Conservation (phyloP, 2,113 vertebrate species). For the Protomyctophum bolini region DNA sequence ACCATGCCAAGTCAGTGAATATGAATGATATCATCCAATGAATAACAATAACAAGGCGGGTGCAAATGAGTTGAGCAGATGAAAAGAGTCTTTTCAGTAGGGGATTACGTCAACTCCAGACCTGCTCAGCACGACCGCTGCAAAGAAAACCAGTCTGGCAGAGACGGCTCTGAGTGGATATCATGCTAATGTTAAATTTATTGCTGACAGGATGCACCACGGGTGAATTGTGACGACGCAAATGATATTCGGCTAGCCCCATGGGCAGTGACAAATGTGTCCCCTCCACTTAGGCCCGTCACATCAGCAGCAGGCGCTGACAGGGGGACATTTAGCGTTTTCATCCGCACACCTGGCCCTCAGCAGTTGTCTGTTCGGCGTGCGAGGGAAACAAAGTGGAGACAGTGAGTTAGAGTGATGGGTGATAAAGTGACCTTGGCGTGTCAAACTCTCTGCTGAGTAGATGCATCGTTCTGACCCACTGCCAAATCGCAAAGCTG, state of each 20-base stretch:
- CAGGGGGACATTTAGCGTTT: slow-evolving; percentile 34
- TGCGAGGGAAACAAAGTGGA: slow-evolving; percentile 8
- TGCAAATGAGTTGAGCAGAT: slow-evolving; percentile 52
- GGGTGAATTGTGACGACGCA: slow-evolving; percentile 54
- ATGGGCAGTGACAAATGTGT: slow-evolving; percentile 55
- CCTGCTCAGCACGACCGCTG: slow-evolving; percentile 38
- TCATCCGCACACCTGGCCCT: slow-evolving; percentile 7
- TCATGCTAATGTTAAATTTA: slow-evolving; percentile 47
- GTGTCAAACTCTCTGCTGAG: background rate
- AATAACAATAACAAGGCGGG: slow-evolving; percentile 46
- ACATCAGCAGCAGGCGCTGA: slow-evolving; percentile 58
- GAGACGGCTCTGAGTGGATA: slow-evolving; percentile 63
- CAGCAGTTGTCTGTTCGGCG: slow-evolving; percentile 2
- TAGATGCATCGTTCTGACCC: background rate
- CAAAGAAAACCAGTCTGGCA: slow-evolving; percentile 45
- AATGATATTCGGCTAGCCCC: slow-evolving; percentile 63
- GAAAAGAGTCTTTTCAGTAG: slow-evolving; percentile 41
- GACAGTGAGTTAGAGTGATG: background rate
- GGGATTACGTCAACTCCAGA: slow-evolving; percentile 41
- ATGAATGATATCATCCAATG: slow-evolving; percentile 40
- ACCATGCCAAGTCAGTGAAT: slow-evolving; percentile 29
- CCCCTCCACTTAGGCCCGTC: slow-evolving; percentile 59
- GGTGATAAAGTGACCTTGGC: background rate
- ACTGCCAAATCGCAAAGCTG: background rate
- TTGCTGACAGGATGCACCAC: slow-evolving; percentile 46